A percentile compares a stretch with the other conserved stretches of the same genome.
phyloP scores from a whole-genome alignment of 2,797 vertebrate genomes.

The Squalus acanthias region DNA sequence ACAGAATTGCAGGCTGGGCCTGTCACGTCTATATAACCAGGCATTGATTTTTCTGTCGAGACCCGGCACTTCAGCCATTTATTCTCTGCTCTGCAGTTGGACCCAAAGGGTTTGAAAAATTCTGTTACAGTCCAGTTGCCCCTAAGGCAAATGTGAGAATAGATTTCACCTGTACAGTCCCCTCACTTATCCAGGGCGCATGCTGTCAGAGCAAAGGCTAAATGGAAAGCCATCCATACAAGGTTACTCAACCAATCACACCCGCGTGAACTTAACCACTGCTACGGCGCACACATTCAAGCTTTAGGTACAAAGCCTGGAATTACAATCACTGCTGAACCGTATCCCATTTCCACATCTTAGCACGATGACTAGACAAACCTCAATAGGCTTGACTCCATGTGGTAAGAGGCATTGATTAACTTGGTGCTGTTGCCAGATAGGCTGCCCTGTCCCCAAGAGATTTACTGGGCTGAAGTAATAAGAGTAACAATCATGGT shows the following conservation, averaged over 20 bases:
- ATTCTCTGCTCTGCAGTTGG: constrained; percentile 98
- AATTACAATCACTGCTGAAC: neutral
- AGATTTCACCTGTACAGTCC: constrained; percentile 95
- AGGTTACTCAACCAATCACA: constrained; percentile 60
- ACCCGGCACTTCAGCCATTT: constrained; percentile 95
- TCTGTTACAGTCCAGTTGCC: constrained; percentile 98
- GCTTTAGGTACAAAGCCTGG: neutral
- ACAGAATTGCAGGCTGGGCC: constrained; percentile 64
- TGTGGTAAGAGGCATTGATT: constrained; percentile 33
- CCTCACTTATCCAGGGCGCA: constrained; percentile 85
- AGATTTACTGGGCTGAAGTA: constrained; percentile 19
- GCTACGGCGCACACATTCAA: constrained; percentile 34
- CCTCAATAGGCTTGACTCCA: constrained; percentile 13
- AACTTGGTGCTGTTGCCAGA: constrained; percentile 23
- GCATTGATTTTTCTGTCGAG: constrained; percentile 99
- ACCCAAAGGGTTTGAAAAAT: constrained; percentile 95
- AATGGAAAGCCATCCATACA: constrained; percentile 88
- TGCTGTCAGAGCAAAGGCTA: constrained; percentile 83
- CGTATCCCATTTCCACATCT: neutral
- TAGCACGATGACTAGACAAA: neutral
- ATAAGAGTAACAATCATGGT: constrained; percentile 55
- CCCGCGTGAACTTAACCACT: constrained; percentile 49
- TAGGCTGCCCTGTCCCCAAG: neutral
- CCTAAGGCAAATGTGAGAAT: constrained; percentile 89
- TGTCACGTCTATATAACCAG: constrained; percentile 99